Conservation (phyloP, 1,140 invertebrate genomes). For the Dermatophagoides farinae region DNA sequence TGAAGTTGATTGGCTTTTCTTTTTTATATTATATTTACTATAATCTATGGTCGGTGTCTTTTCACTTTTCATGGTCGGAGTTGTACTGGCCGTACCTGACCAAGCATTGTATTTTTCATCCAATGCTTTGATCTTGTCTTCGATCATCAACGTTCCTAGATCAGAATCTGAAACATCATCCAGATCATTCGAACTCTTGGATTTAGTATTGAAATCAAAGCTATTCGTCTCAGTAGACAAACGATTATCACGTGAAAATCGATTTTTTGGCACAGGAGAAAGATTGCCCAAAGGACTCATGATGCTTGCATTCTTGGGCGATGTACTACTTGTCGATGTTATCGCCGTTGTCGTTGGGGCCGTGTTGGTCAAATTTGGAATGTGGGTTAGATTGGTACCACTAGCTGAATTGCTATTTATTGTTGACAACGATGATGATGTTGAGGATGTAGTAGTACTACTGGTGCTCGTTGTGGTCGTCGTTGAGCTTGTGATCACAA, state of each 20-base stretch:
- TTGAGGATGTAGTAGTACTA: background rate
- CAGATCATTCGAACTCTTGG: background rate
- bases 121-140: slow-evolving; percentile 63
- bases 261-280: slow-evolving; percentile 15
- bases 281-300: slow-evolving; percentile 13
- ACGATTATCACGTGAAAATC: background rate
- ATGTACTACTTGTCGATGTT: background rate
- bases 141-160: slow-evolving; percentile 34
- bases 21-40: slow-evolving; percentile 34
- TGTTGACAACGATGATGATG: background rate
- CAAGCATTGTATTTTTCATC: slow-evolving; percentile 83
- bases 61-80: slow-evolving; percentile 6
- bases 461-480: background rate
- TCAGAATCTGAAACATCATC: slow-evolving; percentile 25
- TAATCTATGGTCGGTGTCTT: slow-evolving; percentile 25
- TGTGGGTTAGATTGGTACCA: background rate
- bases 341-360: background rate
- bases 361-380: background rate
- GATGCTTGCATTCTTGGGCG: slow-evolving; percentile 13
- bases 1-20: slow-evolving; percentile 17
- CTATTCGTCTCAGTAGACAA: slow-evolving; percentile 1
- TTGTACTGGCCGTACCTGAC: slow-evolving; percentile 30
- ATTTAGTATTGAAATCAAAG: background rate
- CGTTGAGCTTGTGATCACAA: slow-evolving; percentile 4
- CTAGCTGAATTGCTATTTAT: background rate